Conservation (phyloP, 1,140 invertebrate species). For the Belonocnema kinseyi region DNA sequence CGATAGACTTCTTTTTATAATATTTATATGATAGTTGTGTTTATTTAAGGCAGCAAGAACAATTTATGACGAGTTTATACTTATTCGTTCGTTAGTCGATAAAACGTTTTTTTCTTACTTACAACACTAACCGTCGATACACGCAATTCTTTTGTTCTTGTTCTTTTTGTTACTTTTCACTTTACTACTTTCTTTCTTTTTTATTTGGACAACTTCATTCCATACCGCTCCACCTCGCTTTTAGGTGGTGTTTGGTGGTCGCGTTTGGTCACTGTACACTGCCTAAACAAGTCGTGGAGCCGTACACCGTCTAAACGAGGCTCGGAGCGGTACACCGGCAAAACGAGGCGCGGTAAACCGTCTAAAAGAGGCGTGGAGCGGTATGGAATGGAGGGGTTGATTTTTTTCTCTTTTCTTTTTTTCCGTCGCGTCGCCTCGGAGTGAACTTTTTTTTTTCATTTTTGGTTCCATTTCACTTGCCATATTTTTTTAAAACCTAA, state of each 20-base stretch:
- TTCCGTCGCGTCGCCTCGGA: constrained; percentile 33
- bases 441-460: background rate
- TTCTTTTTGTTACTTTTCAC: constrained; percentile 40
- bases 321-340: too few species aligned
- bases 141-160: constrained; percentile 47
- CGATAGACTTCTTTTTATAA: constrained; percentile 40
- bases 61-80: constrained; percentile 58
- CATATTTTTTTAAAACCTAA: constrained; percentile 23
- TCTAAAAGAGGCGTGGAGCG: too few species aligned
- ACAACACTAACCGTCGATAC: constrained; percentile 44
- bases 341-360: too few species aligned
- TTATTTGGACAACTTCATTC: background rate
- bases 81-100: constrained; percentile 54
- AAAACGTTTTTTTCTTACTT: constrained; percentile 48
- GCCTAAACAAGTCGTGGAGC: too few species aligned
- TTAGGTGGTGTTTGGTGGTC: too few species aligned
- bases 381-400: too few species aligned
- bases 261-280: too few species aligned
- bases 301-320: too few species aligned
- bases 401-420: constrained; percentile 35
- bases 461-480: constrained; percentile 1
- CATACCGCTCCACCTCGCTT: too few species aligned
- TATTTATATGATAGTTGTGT: constrained; percentile 46
- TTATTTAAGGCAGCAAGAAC: constrained; percentile 65
- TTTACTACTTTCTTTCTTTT: constrained; percentile 42